Evolutionary conservation across 1,140 invertebrate species (phyloP), one percentile per base, ranked within the genome.

Genomic region (Dufourea novaeangliae): DNA sequence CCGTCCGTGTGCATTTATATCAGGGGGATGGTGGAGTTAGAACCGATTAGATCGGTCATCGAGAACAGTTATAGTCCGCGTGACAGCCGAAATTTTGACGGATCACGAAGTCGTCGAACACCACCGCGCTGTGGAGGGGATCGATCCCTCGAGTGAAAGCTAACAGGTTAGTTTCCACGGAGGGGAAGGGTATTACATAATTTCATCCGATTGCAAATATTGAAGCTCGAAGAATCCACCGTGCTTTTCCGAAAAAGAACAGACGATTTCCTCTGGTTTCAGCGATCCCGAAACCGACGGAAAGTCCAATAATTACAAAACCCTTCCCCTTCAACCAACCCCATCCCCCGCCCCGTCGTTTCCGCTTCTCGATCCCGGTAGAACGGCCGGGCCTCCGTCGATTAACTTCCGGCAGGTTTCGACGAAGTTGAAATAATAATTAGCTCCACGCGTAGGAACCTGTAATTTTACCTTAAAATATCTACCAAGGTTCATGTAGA

Each of bases 361-460:
- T 29, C 32, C 17, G 17, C 17, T 27, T 73, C 50, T 63, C n/a
- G n/a, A 17, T 6, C 32, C 25, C n/a, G n/a, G 57, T 20, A 14
- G 17, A 62, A 50, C 22, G 5, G 25, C 10, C 4, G 3, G 6
- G n/a, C n/a, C n/a, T n/a, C n/a, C n/a, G 44, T 29, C 32, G 61
- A 72, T 72, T 63, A 63, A 72, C 57, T 72, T 39, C 14, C 32
- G 41, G 41, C 20, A 62, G 14, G 22, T 14, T 50, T 46, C 39
- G 69, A 37, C 25, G 20, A 62, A 46, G 69, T 20, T 72, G 56
- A 72, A 72, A 72, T 62, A 72, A 72, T 72, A 62, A 72, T 63
- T 63, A 72, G 32, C 57, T 22, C 20, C 44, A 1, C 69, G 25
- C 34, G 34, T n/a, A n/a, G 34, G 46, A 39, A 2, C 10, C 20